Percentiles rank a stretch among this genome's conserved stretches.
These are phyloP conservation scores for Scrobipalpa atriplicella DNA, from an alignment of 2,888 invertebrate genomes.

Conservation along the genomic window DNA sequence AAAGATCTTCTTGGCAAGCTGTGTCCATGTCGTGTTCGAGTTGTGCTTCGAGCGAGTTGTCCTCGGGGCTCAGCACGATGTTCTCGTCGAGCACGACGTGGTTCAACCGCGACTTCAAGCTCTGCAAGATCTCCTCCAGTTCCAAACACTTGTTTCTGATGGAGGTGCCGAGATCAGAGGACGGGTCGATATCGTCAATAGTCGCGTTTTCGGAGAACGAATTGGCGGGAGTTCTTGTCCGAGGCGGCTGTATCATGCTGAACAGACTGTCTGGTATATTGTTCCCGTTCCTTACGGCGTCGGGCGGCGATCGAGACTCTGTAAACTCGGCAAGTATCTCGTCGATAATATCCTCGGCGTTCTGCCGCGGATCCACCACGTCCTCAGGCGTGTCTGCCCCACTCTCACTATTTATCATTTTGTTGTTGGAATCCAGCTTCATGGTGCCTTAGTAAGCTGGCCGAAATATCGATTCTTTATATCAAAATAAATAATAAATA, in stretches of 20 bases:
- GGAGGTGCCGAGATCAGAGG: constrained; percentile 76
- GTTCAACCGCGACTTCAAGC: constrained; percentile 75
- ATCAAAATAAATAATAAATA: constrained; percentile 69
- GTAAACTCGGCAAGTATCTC: constrained; percentile 77
- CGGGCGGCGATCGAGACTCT: constrained; percentile 68
- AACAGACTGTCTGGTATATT: constrained; percentile 68
- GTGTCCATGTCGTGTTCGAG: constrained; percentile 79
- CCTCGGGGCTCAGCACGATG: constrained; percentile 77
- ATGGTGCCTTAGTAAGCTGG: constrained; percentile 48
- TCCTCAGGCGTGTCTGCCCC: constrained; percentile 72
- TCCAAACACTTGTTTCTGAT: constrained; percentile 78
- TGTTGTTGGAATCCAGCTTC: constrained; percentile 80
- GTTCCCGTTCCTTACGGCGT: constrained; percentile 60
- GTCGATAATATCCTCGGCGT: constrained; percentile 77
- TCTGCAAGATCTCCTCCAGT: constrained; percentile 77
- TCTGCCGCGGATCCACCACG: constrained; percentile 71
- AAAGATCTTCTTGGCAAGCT: constrained; percentile 78
- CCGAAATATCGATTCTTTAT: constrained; percentile 56
- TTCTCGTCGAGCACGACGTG: constrained; percentile 79
- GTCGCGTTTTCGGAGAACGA: constrained; percentile 72
- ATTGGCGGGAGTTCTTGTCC: constrained; percentile 74
- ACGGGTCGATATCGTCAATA: constrained; percentile 76
- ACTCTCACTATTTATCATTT: constrained; percentile 73
- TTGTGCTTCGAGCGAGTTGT: constrained; percentile 75
- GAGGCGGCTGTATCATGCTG: constrained; percentile 72